Conservation (phyloP, 2,888 invertebrate genomes). For the Lithophane ornitopus region DNA sequence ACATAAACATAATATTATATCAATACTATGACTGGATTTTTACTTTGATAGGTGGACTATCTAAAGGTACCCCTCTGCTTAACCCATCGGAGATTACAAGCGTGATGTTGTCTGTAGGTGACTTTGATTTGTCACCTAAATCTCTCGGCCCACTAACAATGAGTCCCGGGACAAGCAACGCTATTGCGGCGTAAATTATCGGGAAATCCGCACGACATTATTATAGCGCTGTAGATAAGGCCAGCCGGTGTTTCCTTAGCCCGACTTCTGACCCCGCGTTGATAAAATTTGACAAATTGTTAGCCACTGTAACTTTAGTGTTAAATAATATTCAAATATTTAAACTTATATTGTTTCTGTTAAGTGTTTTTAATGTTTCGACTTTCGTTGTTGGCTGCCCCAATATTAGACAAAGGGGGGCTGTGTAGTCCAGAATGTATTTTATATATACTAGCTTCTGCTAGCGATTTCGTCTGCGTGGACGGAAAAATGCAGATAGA, state of each 20-base stretch:
- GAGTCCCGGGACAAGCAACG: background rate
- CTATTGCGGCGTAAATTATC: background rate
- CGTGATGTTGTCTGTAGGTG: too few species aligned
- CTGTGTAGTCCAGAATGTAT: background rate
- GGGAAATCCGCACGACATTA: constrained; percentile 4
- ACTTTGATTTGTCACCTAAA: background rate
- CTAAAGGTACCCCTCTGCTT: too few species aligned
- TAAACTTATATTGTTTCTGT: background rate
- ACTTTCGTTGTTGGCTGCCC: background rate
- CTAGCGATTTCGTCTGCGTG: background rate
- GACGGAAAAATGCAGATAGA: background rate
- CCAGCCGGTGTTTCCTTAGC: background rate
- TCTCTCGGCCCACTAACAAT: constrained; percentile 1
- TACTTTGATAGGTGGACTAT: too few species aligned
- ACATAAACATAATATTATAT: too few species aligned
- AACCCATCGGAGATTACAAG: too few species aligned
- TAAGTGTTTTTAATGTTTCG: background rate
- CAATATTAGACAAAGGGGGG: background rate
- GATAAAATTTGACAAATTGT: constrained; percentile 7
- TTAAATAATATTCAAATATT: background rate
- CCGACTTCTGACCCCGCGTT: background rate
- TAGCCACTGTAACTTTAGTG: background rate
- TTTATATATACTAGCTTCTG: background rate
- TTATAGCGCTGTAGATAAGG: background rate
- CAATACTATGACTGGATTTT: too few species aligned